Base-by-base conservation (phyloP, 2,888 invertebrate genomes). In the Brachyopa scutellaris region DNA sequence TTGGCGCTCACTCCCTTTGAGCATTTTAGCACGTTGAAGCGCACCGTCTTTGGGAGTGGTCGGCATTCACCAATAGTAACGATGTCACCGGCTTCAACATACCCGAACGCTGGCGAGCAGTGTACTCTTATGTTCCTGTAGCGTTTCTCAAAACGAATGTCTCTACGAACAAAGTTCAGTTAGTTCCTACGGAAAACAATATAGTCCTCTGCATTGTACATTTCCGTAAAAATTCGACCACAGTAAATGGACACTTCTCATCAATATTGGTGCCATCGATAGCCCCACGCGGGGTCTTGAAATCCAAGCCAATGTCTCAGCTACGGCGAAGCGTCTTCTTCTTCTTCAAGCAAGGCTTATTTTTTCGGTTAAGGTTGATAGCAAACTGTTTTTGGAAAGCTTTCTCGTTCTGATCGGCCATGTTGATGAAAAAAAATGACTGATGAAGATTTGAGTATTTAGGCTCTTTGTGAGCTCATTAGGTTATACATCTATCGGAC, bases 221-320 rank as follows among this genome's bases (percentile, higher is more conserved):
- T 91, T 99, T 99, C 88, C 96, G 95, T 97, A 72, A 99, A 93
- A 90, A 99, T 99, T 78, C 99, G 96, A 15, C 99, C 99, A 89
- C 99, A 74, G 99, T 99, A 93, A 99, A 99, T 1, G 99, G 99
- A 88, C 99, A 99, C 92, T 99, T 99, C 93, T 99, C 99, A 93
- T 99, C 99, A 88, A 99, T 98, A 93, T 99, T 99, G 15, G 96
- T 96, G 85, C 99, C 99, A 91, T 98, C 98, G 85, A 97, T 95
- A 5, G 13, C 98, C 94, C 98, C 98, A 92, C 95, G 93, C 17
- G 99, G 98, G 69, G 98, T 97, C 92, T 98, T 98, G 93, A 98
- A 99, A 87, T 98, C 99, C 87, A 99, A 93, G 87, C 99, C 99
- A 88, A 99, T 95, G 93, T 94, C 97, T 89, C 96, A 95, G 89